A percentile compares a stretch with the other conserved stretches of the same genome.
Conservation (phyloP, 2,113 vertebrate genomes). For the Psophia crepitans region DNA sequence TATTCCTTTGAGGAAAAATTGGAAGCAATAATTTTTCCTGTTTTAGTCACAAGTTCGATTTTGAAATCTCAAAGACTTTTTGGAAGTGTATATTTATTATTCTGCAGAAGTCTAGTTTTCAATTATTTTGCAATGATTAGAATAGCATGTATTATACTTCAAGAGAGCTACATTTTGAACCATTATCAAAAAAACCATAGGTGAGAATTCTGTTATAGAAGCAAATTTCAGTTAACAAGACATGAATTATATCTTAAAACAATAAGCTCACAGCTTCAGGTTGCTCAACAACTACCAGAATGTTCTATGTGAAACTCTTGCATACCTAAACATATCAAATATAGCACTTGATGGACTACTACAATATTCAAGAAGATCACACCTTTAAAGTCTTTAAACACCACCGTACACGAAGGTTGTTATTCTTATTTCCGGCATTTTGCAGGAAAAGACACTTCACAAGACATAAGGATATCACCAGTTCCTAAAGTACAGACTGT, state of each 20-base stretch:
- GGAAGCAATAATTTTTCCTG: neutral
- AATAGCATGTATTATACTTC: neutral
- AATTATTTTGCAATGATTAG: neutral
- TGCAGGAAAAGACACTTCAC: neutral
- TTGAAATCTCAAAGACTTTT: neutral
- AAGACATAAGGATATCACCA: neutral
- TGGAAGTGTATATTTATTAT: neutral
- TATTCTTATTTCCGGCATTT: neutral
- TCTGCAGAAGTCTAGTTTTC: neutral
- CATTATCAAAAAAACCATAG: neutral
- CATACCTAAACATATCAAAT: neutral
- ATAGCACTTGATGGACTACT: neutral
- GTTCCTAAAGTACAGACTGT: neutral
- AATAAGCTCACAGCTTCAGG: neutral
- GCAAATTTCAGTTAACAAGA: neutral
- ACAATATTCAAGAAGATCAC: neutral
- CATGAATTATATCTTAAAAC: neutral
- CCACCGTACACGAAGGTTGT: neutral
- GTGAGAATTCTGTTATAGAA: neutral
- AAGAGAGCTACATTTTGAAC: neutral
- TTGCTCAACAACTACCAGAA: neutral
- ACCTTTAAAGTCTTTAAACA: neutral
- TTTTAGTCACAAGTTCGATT: neutral
- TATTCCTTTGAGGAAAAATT: neutral
- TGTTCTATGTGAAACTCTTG: neutral